A percentile compares a stretch with the other conserved stretches of the same genome.
Conservation (phyloP, 2,797 vertebrate species). For the Mormyrops boulengeri region DNA sequence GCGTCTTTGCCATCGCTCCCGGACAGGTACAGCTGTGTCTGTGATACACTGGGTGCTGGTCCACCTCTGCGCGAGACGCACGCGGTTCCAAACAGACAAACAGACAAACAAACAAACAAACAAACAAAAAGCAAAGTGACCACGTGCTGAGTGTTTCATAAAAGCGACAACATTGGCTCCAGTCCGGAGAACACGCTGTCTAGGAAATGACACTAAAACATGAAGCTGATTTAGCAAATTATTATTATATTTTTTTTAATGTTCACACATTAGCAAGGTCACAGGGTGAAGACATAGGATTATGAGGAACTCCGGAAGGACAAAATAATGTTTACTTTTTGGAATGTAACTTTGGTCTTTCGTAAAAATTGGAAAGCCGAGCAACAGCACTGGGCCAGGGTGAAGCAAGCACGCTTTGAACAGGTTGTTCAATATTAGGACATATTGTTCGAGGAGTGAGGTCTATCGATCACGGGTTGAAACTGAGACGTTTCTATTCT, state of each 20-base stretch:
- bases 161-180: neutral
- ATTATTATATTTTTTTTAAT: neutral
- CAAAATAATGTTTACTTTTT: neutral
- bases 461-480: neutral
- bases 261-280: neutral
- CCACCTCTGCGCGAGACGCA: neutral
- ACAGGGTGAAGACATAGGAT: neutral
- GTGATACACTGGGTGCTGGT: too few species aligned
- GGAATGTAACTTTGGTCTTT: neutral
- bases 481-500: neutral
- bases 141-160: neutral
- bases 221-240: neutral
- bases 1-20: neutral
- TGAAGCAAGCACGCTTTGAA: neutral
- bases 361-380: neutral
- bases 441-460: neutral
- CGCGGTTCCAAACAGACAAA: neutral
- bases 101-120: neutral
- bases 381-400: neutral
- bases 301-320: neutral
- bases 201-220: neutral
- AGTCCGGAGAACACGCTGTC: neutral
- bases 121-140: neutral
- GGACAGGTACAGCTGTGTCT: neutral
- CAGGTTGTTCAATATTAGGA: neutral